Conservation (phyloP, 2,888 invertebrate species). For the Myathropa florea region DNA sequence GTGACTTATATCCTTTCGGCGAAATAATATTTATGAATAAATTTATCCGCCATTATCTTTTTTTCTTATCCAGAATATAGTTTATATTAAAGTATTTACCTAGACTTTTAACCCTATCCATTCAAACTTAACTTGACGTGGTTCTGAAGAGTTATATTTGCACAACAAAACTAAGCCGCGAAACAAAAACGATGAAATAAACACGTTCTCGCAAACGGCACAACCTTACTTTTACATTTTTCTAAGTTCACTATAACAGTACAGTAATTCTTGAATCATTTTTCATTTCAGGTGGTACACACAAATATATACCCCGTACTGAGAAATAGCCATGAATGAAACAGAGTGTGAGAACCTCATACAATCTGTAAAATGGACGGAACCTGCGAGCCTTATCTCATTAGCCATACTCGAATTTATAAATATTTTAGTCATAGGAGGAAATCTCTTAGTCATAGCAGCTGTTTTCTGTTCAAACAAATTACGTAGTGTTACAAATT, state of each 20-base stretch:
- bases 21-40: no score
- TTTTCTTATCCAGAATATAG: no score
- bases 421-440: slow-evolving; percentile 93
- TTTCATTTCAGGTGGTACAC: slow-evolving; percentile 78
- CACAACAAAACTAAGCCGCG: no score
- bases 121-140: no score
- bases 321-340: slow-evolving; percentile 87
- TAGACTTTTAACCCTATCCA: no score
- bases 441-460: slow-evolving; percentile 94
- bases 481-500: slow-evolving; percentile 96
- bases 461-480: slow-evolving; percentile 95
- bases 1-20: no score
- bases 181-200: no score
- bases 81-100: no score
- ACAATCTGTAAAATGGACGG: slow-evolving; percentile 91
- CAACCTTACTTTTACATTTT: no score
- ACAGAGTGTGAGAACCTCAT: slow-evolving; percentile 90
- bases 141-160: no score
- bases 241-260: background rate
- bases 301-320: slow-evolving; percentile 77
- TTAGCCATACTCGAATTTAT: slow-evolving; percentile 90
- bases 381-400: slow-evolving; percentile 88
- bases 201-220: no score
- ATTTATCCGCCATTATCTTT: no score
- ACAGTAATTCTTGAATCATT: background rate